Evolutionary conservation across 2,888 invertebrate genomes (phyloP), one percentile per base, ranked within the genome.

Genomic region (Pristionchus exspectatus): DNA sequence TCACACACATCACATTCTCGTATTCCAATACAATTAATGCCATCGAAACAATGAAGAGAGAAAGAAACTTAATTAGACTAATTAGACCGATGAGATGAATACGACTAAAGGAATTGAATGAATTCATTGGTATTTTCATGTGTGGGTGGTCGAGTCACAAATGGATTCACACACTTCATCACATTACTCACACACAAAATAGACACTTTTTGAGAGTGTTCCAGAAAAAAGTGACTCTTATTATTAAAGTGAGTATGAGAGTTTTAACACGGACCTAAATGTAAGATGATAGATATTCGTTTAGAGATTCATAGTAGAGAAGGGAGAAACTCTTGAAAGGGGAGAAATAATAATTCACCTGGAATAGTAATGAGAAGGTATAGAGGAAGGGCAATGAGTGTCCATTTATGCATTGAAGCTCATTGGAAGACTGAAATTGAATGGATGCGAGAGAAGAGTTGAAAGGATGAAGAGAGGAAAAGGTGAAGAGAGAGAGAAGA

Each of bases 1-100:
- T 93, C 92, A 74, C 93, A 93, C 3, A 92, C 85, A 14, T 89
- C 89, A 86, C 93, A 93, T 21, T 91, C 90, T 24, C 90, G 84
- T 0, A 89, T 87, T 63, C 77, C 14, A 18, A 90, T 88, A 84
- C 93, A 93, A 59, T 93, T 91, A 10, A 91, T 91, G n/a, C 93
- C 93, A 72, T 93, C 93, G n/a, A 92, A 90, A 90, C 93, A 93
- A 90, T 90, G 92, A 84, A 92, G 84, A 77, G 91, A 90, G 74
- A 85, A 90, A 16, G 50, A 50, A 21, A 38, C 66, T 84, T 86
- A 86, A 63, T 86, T 16, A 27, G 50, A 66, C 63, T 86, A 86
- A 66, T 86, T 44, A 86, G 30, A 27, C 14, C 38, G 63, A 86
- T 38, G 66, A 86, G 86, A 86, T 50, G 38, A 77, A 77, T 44